A percentile compares a stretch with the other conserved stretches of the same genome.
phyloP scores from a whole-genome alignment of 2,113 vertebrate species.

The Irena cyanogastra region DNA sequence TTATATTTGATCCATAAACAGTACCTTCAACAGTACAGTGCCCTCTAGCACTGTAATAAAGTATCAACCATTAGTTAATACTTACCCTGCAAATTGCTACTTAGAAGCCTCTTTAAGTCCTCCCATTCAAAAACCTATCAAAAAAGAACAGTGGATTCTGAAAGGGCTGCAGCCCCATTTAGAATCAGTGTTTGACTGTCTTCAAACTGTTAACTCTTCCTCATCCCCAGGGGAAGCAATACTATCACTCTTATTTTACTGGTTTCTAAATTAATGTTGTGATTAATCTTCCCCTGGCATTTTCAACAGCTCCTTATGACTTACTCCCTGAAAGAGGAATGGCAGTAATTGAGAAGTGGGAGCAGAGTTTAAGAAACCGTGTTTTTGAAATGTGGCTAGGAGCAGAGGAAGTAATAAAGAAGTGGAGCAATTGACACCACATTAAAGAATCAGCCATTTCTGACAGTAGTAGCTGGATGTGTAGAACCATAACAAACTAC shows the following conservation, averaged over 20 bases:
- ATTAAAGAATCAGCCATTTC: neutral
- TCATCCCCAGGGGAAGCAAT: neutral
- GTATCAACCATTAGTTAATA: slow-evolving; percentile 15
- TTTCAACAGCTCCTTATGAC: neutral
- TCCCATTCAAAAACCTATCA: neutral
- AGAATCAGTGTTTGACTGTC: neutral
- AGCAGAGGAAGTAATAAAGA: neutral
- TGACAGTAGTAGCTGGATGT: neutral
- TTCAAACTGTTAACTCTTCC: neutral
- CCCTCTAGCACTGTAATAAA: slow-evolving; percentile 47
- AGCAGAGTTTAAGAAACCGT: neutral
- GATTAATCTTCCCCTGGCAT: neutral
- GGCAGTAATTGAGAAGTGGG: neutral
- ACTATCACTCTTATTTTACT: neutral
- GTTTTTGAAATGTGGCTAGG: neutral
- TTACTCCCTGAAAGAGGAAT: neutral
- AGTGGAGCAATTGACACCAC: neutral
- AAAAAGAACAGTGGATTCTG: neutral
- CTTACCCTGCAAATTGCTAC: neutral
- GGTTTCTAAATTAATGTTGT: neutral
- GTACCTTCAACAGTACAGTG: slow-evolving; percentile 23
- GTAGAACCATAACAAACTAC: neutral
- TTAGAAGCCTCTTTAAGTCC: neutral
- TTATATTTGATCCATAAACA: slow-evolving; percentile 40
- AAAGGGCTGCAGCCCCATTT: neutral